Percentiles rank a stretch among this genome's conserved stretches.
These are phyloP conservation scores for Arremon brunneinucha DNA, from an alignment of 2,797 vertebrate species.

Conservation along the genomic window DNA sequence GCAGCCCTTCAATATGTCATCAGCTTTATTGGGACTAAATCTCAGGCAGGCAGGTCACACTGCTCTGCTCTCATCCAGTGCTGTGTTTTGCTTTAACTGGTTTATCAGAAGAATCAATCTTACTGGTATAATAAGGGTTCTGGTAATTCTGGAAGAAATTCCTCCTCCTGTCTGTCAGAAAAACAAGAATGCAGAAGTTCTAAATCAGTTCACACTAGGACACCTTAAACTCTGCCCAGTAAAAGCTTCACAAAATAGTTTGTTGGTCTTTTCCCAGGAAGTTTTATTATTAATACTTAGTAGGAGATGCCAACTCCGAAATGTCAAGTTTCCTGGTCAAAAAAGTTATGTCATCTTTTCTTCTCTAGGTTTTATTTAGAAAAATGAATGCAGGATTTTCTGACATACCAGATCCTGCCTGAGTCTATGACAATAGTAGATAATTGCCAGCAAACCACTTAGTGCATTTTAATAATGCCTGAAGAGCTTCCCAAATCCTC, in stretches of 20 bases:
- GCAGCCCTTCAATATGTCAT: neutral
- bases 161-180: neutral
- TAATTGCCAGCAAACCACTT: conserved; percentile 45
- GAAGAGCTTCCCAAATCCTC: conserved; percentile 21
- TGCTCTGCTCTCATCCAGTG: neutral
- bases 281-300: conserved; percentile 14
- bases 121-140: neutral
- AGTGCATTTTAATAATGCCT: conserved; percentile 13
- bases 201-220: conserved; percentile 11
- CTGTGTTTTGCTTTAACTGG: neutral
- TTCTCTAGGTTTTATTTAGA: conserved; percentile 30
- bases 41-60: neutral
- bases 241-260: neutral
- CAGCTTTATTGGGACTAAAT: neutral
- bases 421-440: neutral
- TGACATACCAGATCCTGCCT: neutral
- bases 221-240: conserved; percentile 1
- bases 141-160: conserved; percentile 12
- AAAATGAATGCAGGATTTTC: conserved; percentile 11
- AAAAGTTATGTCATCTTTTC: neutral
- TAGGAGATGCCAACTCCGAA: neutral
- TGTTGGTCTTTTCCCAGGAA: neutral
- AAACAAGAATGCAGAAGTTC: conserved; percentile 25
- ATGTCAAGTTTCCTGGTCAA: conserved; percentile 24
- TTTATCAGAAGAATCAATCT: conserved; percentile 36